These are phyloP conservation scores for Hydropsyche betteni DNA, from an alignment of 2,888 invertebrate species.

Conservation along the genomic window DNA sequence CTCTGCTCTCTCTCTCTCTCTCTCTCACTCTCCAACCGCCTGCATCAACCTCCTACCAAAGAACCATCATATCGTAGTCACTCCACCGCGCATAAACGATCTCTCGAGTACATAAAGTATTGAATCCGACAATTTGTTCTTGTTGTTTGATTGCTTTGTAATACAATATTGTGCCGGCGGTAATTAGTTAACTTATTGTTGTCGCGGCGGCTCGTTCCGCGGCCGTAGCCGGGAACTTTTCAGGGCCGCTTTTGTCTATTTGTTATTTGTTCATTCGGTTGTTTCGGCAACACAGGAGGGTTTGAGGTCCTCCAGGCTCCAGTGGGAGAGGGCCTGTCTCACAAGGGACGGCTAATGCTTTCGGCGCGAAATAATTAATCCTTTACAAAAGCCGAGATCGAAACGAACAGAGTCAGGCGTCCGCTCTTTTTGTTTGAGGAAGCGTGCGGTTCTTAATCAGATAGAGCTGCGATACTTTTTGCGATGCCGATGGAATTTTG, in stretches of 20 bases:
- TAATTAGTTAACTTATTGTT: conserved; percentile 16
- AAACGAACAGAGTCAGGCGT: too few species aligned
- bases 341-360: neutral
- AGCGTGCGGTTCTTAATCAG: conserved; percentile 13
- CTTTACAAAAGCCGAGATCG: neutral
- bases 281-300: neutral
- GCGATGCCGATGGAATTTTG: neutral
- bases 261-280: neutral
- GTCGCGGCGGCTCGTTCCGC: neutral
- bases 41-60: too few species aligned
- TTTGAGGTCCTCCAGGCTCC: neutral
- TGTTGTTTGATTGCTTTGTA: too few species aligned
- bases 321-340: too few species aligned
- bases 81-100: too few species aligned
- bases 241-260: conserved; percentile 5
- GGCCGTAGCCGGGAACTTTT: neutral
- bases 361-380: conserved; percentile 9
- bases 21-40: too few species aligned
- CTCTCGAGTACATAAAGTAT: too few species aligned
- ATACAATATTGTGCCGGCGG: neutral
- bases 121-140: too few species aligned
- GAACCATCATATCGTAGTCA: too few species aligned
- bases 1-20: too few species aligned
- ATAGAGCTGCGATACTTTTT: neutral
- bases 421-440: too few species aligned